Evolutionary conservation across 2,888 invertebrate species (phyloP).

Genomic region (Tribolium freemani): DNA sequence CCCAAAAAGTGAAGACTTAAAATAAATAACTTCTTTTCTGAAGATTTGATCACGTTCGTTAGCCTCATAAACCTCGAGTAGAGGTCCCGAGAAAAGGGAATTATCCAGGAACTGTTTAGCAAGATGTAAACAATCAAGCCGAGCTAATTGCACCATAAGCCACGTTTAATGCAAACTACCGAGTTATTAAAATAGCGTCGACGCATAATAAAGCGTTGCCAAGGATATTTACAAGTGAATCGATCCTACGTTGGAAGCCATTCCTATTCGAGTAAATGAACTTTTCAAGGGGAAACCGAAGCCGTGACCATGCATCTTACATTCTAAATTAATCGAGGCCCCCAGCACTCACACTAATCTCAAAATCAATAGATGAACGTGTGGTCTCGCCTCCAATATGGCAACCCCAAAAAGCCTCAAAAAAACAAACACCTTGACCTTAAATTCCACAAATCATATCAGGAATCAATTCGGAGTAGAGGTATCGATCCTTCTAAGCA

Average conservation of each 20-base stretch:
- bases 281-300: slow-evolving; percentile 64
- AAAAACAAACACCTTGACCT: not conserved
- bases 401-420: not conserved
- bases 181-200: slow-evolving; percentile 48
- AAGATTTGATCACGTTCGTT: not conserved
- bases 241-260: slow-evolving; percentile 55
- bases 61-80: slow-evolving; percentile 1
- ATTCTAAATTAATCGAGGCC: slow-evolving; percentile 61
- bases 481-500: not conserved
- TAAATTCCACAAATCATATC: not conserved
- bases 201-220: slow-evolving; percentile 55
- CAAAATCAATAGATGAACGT: slow-evolving; percentile 46
- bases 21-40: not conserved
- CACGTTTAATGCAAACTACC: slow-evolving; percentile 27
- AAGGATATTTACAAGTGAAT: slow-evolving; percentile 56
- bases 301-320: slow-evolving; percentile 65
- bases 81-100: not conserved
- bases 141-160: slow-evolving; percentile 34
- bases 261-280: slow-evolving; percentile 62
- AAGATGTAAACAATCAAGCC: slow-evolving; percentile 15
- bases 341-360: slow-evolving; percentile 43
- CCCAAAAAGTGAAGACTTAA: not conserved
- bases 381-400: slow-evolving; percentile 20
- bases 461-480: not conserved
- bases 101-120: slow-evolving; percentile 11